Conservation (phyloP, 2,113 vertebrate genomes). For the Microcebus jonahi region DNA sequence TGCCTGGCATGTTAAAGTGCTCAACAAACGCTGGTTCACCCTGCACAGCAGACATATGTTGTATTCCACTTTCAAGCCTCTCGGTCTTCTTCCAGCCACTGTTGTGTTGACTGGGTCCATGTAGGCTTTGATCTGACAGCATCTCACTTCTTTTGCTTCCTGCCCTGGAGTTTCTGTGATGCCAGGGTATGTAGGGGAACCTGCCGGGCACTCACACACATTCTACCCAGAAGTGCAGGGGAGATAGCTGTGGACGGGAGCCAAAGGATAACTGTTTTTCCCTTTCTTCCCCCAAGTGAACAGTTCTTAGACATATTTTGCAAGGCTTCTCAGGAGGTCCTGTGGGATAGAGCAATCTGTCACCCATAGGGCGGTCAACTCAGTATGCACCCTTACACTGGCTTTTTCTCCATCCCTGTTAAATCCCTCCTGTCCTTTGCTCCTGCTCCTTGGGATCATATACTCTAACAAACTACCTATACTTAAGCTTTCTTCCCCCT, state of each 20-base stretch:
- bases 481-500: background rate
- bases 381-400: too few species aligned
- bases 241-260: background rate
- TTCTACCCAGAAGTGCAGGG: background rate
- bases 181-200: background rate
- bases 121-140: background rate
- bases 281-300: background rate
- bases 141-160: background rate
- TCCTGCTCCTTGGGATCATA: background rate
- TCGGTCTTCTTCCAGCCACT: background rate
- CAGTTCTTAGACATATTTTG: background rate
- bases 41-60: background rate
- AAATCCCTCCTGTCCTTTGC: background rate
- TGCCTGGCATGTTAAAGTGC: too few species aligned
- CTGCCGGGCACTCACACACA: background rate
- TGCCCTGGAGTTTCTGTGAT: background rate
- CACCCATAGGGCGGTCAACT: accelerated
- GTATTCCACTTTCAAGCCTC: background rate
- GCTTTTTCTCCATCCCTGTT: background rate
- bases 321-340: background rate
- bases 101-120: background rate
- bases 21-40: background rate
- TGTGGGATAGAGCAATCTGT: too few species aligned
- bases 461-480: background rate
- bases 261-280: accelerated